Evolutionary conservation across 2,797 vertebrate genomes (phyloP), one percentile per base, ranked within the genome.

Genomic region (Bucorvus abyssinicus): DNA sequence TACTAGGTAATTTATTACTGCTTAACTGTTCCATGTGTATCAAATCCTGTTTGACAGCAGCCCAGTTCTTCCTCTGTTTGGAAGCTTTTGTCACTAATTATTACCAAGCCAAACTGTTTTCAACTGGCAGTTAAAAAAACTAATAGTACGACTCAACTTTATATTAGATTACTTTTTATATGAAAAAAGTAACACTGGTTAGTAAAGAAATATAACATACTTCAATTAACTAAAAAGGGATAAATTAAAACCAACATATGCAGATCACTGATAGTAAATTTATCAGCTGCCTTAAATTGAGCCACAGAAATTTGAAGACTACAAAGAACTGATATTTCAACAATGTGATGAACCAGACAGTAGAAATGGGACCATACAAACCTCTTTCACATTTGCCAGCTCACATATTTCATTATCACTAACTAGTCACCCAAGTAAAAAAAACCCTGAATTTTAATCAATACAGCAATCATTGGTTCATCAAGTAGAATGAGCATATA

Each of bases 11-110:
- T 95, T 96, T 97, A 94, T 92, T 93, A 84, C 87, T 93, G 87
- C 87, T 96, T 96, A 96, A 93, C 94, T 96, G 92, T 94, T 95
- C 94, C 91, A 93, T 94, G 74, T 85, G 80, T 67, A 97, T 63
- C 85, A 95, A 96, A 95, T 94, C 87, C 80, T 83, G 50, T 57
- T 78, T 93, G 91, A 96, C 74, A 87, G 89, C 77, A 94, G 80
- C 50, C 91, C 82, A 87, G 34, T 47, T 94, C 80, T 95, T 68
- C 56, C 80, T 90, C 87, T 88, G 87, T 87, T 94, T 93, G 90
- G 90, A 90, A 93, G 91, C 42, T 95, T 94, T 90, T 79, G 77
- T 68, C 81, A 82, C 47, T 70, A 93, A 94, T 95, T 92, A 94
- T 73, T 91, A 84, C 63, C 38, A 79, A 93, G 45, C 18, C 76